phyloP scores from a whole-genome alignment of 23 tunicate species.

The Oikopleura dioica region DNA sequence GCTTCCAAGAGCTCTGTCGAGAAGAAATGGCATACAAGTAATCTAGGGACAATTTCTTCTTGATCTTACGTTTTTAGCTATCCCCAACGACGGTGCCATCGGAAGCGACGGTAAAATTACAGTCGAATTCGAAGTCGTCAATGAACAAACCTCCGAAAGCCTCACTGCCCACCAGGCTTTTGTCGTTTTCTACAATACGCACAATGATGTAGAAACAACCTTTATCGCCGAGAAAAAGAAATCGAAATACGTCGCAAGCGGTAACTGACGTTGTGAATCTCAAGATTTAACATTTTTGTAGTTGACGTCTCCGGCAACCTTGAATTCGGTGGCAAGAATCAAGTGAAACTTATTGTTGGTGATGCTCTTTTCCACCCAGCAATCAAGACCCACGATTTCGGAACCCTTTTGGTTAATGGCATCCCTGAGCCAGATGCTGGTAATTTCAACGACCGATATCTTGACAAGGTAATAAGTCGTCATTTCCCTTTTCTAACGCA shows the following conservation, averaged over 20 bases:
- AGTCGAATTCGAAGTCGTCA: neutral
- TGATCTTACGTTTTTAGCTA: neutral
- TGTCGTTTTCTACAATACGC: neutral
- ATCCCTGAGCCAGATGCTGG: neutral
- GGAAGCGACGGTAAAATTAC: neutral
- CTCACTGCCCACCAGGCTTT: neutral
- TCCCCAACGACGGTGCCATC: neutral
- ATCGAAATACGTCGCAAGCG: neutral
- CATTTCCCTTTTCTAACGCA: too few species aligned
- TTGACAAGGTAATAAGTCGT: neutral
- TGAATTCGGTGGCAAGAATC: slow-evolving; percentile 26
- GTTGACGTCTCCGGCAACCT: neutral
- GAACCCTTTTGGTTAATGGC: neutral
- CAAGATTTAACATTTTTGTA: too few species aligned
- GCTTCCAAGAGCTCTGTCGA: neutral
- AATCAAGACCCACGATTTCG: neutral
- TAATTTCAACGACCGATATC: neutral
- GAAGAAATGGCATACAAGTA: neutral
- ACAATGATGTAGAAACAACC: too few species aligned
- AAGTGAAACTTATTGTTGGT: slow-evolving; percentile 70
- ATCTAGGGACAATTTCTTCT: neutral
- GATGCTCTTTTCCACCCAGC: slow-evolving; percentile 21
- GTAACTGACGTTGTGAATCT: too few species aligned
- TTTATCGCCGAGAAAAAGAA: neutral
- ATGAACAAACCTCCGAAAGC: neutral